phyloP scores from a whole-genome alignment of 92 coral and sea anemone species.

The Zoanthus gigantus region DNA sequence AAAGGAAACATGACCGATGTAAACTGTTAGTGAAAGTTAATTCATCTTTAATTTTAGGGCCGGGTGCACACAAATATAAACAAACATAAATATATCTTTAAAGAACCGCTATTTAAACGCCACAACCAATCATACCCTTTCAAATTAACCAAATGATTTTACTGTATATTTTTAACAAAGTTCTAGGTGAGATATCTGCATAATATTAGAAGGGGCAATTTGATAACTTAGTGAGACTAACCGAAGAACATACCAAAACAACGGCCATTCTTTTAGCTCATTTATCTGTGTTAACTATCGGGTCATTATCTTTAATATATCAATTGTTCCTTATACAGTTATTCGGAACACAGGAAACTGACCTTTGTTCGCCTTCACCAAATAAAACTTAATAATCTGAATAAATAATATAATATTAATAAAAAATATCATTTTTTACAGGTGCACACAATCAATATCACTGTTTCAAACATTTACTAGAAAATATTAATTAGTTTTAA shows the following conservation, averaged over 20 bases:
- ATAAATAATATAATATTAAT: background rate
- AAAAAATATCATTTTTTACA: background rate
- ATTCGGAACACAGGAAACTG: background rate
- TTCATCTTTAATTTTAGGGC: background rate
- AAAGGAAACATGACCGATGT: no score
- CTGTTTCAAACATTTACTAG: background rate
- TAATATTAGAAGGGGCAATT: background rate
- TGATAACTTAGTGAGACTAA: background rate
- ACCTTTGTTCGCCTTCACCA: background rate
- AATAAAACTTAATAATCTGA: background rate
- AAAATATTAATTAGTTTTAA: background rate
- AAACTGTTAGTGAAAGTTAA: no score
- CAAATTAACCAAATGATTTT: background rate
- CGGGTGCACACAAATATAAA: conserved; percentile 9
- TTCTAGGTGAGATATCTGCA: background rate
- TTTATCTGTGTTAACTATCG: conserved; percentile 13
- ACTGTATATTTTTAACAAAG: background rate
- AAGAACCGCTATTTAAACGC: background rate
- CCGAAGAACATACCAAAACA: background rate
- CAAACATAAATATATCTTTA: background rate
- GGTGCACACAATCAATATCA: background rate
- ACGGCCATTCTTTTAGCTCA: background rate
- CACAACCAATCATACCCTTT: background rate
- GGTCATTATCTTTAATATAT: background rate
- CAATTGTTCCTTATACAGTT: background rate